These are phyloP conservation scores for Adineta ricciae DNA, from an alignment of 2,888 invertebrate genomes.

Conservation along the genomic window DNA sequence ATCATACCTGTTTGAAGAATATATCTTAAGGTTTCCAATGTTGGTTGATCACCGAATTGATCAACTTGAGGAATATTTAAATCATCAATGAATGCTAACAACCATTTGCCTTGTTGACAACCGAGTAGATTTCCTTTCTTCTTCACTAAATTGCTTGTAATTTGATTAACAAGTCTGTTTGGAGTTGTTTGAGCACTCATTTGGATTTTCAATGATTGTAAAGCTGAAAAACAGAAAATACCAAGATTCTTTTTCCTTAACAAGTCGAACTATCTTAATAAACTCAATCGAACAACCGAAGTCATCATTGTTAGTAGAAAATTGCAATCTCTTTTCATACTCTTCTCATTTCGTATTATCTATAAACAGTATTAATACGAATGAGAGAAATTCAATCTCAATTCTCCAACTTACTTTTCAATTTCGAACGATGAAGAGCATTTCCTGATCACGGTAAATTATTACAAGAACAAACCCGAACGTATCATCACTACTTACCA, in stretches of 20 bases:
- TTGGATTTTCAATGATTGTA: conserved; percentile 40
- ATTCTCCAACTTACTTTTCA: neutral
- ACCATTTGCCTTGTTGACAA: conserved; percentile 46
- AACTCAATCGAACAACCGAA: too few species aligned
- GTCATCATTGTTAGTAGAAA: too few species aligned
- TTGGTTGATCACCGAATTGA: conserved; percentile 48
- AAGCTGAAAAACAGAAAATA: neutral
- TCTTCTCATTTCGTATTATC: neutral
- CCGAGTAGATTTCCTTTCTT: conserved; percentile 46
- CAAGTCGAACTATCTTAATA: too few species aligned
- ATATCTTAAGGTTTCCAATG: conserved; percentile 47
- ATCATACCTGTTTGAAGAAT: conserved; percentile 40
- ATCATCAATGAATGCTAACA: conserved; percentile 48
- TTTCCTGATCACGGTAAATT: neutral
- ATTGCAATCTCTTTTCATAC: neutral
- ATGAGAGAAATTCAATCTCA: neutral
- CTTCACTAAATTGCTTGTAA: conserved; percentile 46
- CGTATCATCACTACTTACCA: neutral
- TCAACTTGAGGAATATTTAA: conserved; percentile 49
- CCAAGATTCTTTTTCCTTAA: too few species aligned
- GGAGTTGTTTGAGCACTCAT: conserved; percentile 49
- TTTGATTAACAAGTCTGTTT: conserved; percentile 43
- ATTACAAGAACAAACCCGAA: neutral
- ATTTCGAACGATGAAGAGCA: neutral
- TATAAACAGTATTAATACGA: neutral